These are phyloP conservation scores for Melinaea menophilus DNA, from an alignment of 2,888 invertebrate species.

Conservation along the genomic window DNA sequence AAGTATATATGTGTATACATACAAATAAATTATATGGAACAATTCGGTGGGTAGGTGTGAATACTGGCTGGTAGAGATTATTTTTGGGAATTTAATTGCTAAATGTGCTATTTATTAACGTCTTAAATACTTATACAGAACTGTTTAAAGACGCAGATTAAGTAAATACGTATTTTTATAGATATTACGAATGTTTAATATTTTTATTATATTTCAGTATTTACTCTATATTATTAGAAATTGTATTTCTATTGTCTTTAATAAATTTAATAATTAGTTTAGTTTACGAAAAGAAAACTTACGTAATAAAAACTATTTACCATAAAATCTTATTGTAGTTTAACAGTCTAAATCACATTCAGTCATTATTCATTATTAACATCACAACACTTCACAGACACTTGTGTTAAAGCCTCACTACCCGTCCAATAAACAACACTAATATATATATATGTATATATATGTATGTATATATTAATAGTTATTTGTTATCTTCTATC, in stretches of 20 bases:
- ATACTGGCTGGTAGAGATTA: too few relatives aligned
- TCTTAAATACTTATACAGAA: too few relatives aligned
- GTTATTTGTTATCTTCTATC: constrained; percentile 74
- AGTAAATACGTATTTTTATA: too few relatives aligned
- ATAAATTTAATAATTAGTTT: background rate
- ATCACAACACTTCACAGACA: constrained; percentile 59
- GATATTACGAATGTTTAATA: too few relatives aligned
- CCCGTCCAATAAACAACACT: constrained; percentile 28
- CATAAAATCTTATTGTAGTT: constrained; percentile 19
- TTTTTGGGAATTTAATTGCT: too few relatives aligned
- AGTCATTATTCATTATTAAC: constrained; percentile 46
- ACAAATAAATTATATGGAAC: too few relatives aligned
- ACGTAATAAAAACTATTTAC: constrained; percentile 25
- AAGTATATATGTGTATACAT: too few relatives aligned
- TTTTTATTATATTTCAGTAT: too few relatives aligned
- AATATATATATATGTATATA: constrained; percentile 11
- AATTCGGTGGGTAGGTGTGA: too few relatives aligned
- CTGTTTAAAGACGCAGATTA: too few relatives aligned
- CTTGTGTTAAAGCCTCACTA: constrained; percentile 24
- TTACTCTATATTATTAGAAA: background rate
- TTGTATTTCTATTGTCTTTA: background rate
- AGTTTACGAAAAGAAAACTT: constrained; percentile 19
- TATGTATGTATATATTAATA: constrained; percentile 62
- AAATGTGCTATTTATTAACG: too few relatives aligned
- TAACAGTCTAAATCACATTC: constrained; percentile 35